A percentile compares a stretch with the other conserved stretches of the same genome.
Evolutionary conservation across 2,113 vertebrate species (phyloP).

Genomic region (Pangasianodon hypophthalmus): DNA sequence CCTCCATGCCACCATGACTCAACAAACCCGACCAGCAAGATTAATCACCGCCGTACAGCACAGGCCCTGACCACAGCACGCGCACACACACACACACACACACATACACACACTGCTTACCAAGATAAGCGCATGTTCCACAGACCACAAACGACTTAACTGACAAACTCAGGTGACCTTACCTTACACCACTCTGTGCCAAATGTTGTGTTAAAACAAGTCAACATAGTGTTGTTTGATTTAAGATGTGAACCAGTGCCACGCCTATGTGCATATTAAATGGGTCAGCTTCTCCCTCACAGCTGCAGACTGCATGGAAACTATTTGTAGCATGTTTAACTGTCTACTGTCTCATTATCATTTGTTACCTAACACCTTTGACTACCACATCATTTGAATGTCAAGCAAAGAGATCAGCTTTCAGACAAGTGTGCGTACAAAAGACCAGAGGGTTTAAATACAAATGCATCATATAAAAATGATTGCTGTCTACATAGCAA

Average conservation of each 20-base stretch:
- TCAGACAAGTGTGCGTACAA: neutral
- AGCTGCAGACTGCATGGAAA: slow-evolving; percentile 5
- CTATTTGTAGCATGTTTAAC: neutral
- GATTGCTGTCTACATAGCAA: slow-evolving; percentile 8
- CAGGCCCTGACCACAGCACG: slow-evolving; percentile 68
- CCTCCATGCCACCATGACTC: slow-evolving; percentile 49
- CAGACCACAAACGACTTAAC: slow-evolving; percentile 66
- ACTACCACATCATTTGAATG: slow-evolving; percentile 21
- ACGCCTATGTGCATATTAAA: slow-evolving; percentile 1
- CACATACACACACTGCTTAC: slow-evolving; percentile 68
- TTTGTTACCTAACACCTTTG: slow-evolving; percentile 4
- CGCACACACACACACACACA: slow-evolving; percentile 49
- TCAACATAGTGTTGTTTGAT: neutral
- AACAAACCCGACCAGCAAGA: slow-evolving; percentile 62
- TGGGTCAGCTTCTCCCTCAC: neutral
- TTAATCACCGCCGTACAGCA: slow-evolving; percentile 66
- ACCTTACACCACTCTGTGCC: slow-evolving; percentile 48
- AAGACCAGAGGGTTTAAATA: neutral
- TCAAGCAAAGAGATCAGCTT: neutral
- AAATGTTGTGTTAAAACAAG: slow-evolving; percentile 1
- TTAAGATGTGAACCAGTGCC: neutral
- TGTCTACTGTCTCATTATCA: slow-evolving; percentile 7
- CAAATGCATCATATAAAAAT: slow-evolving; percentile 6
- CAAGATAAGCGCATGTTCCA: slow-evolving; percentile 73
- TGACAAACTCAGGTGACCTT: slow-evolving; percentile 71